phyloP scores from a whole-genome alignment of 1,140 invertebrate genomes.

The Drosophila quadrilineata region DNA sequence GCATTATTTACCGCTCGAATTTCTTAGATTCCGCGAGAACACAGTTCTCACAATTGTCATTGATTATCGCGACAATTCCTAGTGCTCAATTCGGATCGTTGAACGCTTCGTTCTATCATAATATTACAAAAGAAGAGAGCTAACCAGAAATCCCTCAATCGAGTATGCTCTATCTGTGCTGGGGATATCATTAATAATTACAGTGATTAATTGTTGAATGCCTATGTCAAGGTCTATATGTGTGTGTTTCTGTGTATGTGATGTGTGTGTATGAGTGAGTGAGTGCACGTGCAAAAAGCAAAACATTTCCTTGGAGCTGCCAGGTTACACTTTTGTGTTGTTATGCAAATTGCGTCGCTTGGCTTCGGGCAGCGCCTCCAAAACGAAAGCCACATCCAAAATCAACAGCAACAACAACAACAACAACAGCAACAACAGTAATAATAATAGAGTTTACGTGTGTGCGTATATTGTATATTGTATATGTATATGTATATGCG shows the following conservation, averaged over 20 bases:
- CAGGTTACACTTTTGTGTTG: conserved; percentile 43
- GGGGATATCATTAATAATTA: conserved; percentile 20
- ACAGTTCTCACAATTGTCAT: conserved; percentile 6
- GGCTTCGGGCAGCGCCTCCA: conserved; percentile 47
- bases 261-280: conserved; percentile 16
- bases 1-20: conserved; percentile 32
- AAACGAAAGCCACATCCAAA: conserved; percentile 50
- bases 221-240: not conserved
- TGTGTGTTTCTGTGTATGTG: not conserved
- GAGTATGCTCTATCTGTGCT: conserved; percentile 28
- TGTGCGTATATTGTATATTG: conserved; percentile 14
- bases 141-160: conserved; percentile 11
- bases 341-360: conserved; percentile 66
- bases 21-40: no score
- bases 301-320: conserved; percentile 22
- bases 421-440: conserved; percentile 53
- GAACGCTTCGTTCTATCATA: no score
- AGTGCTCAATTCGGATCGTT: no score
- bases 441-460: conserved; percentile 46
- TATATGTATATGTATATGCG: conserved; percentile 15
- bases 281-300: conserved; percentile 29
- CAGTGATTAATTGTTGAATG: conserved; percentile 41
- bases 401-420: conserved; percentile 56
- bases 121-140: not conserved
- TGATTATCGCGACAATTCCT: no score